A percentile compares a stretch with the other conserved stretches of the same genome.
phyloP scores from a whole-genome alignment of 2,888 invertebrate genomes.

The Hyles lineata region DNA sequence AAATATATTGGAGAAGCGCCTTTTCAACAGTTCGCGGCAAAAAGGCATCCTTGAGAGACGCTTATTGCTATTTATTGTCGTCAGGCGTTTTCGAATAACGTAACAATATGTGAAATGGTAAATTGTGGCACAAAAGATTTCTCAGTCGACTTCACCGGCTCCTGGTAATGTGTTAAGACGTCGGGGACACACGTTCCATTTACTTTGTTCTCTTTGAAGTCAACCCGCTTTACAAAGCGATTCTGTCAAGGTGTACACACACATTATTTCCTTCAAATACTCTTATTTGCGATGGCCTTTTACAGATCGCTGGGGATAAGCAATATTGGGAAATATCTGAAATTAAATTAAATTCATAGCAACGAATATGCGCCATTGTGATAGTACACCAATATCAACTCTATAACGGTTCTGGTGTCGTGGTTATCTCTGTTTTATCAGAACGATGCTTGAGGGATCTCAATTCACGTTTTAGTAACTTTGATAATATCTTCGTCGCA shows the following conservation, averaged over 20 bases:
- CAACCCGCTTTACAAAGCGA: constrained; percentile 28
- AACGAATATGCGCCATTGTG: background rate
- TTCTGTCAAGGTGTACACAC: constrained; percentile 23
- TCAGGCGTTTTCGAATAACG: constrained; percentile 54
- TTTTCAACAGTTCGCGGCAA: constrained; percentile 9
- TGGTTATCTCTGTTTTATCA: too few relatives aligned
- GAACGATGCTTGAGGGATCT: too few relatives aligned
- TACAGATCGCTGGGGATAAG: background rate
- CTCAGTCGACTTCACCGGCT: constrained; percentile 48
- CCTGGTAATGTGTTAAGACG: constrained; percentile 52
- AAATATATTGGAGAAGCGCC: background rate
- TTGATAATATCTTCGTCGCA: too few relatives aligned
- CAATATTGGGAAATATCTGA: background rate
- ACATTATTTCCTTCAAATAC: constrained; percentile 21
- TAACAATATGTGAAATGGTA: constrained; percentile 46
- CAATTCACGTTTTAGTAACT: too few relatives aligned
- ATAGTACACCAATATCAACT: too few relatives aligned
- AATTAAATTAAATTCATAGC: background rate
- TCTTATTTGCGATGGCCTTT: constrained; percentile 12
- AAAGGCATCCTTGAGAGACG: constrained; percentile 30
- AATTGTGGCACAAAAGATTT: constrained; percentile 50
- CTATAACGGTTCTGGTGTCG: too few relatives aligned
- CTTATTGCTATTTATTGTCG: constrained; percentile 55
- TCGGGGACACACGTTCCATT: constrained; percentile 53
- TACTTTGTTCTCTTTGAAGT: constrained; percentile 52